Evolutionary conservation across 2,797 vertebrate species (phyloP).

Genomic region (Oreochromis mossambicus): DNA sequence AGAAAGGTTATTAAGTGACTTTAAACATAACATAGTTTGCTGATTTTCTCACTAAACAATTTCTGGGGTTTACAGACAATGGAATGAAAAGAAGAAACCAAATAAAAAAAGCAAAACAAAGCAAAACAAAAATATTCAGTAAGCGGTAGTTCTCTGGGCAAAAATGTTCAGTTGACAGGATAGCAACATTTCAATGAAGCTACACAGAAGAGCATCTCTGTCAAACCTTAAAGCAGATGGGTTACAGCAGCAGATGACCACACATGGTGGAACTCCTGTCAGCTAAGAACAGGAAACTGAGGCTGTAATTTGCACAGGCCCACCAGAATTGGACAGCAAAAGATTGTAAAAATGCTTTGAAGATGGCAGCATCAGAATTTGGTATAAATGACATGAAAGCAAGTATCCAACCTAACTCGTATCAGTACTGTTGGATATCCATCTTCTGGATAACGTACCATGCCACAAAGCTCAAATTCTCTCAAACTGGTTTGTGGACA

Average conservation of each 20-base stretch:
- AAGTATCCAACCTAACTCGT: not conserved
- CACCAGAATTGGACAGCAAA: not conserved
- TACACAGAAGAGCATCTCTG: not conserved
- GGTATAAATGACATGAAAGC: not conserved
- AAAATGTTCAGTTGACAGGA: not conserved
- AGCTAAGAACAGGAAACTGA: not conserved
- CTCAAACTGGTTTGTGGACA: not conserved
- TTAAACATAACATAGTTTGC: not conserved
- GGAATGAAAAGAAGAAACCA: not conserved
- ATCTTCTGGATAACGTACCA: accelerated
- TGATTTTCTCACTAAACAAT: not conserved
- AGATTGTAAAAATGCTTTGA: not conserved
- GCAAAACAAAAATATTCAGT: not conserved
- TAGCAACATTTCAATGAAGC: not conserved
- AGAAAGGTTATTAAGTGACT: not conserved
- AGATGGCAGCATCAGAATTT: not conserved
- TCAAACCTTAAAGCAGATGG: not conserved
- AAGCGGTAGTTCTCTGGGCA: not conserved
- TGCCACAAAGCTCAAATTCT: not conserved
- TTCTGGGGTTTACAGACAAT: not conserved
- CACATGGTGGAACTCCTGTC: not conserved
- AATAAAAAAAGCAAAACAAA: not conserved
- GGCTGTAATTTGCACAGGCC: not conserved
- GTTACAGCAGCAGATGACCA: not conserved
- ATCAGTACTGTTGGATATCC: not conserved